A percentile compares a stretch with the other conserved stretches of the same genome.
Evolutionary conservation across 2,888 invertebrate species (phyloP).

Genomic region (Bellardia pandia): DNA sequence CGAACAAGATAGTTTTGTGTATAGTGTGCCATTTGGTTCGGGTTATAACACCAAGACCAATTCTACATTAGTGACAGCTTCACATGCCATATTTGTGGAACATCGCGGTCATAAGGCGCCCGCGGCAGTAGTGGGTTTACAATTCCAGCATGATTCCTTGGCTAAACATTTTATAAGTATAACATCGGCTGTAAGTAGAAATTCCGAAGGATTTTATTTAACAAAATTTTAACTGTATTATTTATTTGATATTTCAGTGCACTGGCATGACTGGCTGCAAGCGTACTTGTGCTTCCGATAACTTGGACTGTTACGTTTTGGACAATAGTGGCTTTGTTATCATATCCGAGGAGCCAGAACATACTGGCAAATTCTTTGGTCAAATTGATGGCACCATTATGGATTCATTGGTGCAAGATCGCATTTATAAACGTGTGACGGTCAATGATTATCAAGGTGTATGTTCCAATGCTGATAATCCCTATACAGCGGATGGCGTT

Average conservation of each 20-base stretch:
- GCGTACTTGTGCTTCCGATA: constrained; percentile 93
- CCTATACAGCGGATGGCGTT: constrained; percentile 83
- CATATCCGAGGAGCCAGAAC: constrained; percentile 92
- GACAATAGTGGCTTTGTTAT: constrained; percentile 98
- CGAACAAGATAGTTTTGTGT: constrained; percentile 95
- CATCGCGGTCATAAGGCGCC: constrained; percentile 93
- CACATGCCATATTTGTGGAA: constrained; percentile 95
- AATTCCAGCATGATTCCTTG: constrained; percentile 93
- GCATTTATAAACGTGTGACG: constrained; percentile 94
- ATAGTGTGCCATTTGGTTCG: constrained; percentile 87
- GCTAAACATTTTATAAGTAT: constrained; percentile 94
- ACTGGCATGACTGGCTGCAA: constrained; percentile 89
- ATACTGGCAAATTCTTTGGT: constrained; percentile 96
- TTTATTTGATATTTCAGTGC: constrained; percentile 84
- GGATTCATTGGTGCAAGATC: constrained; percentile 95
- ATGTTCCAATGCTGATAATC: constrained; percentile 89
- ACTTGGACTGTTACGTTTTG: constrained; percentile 95
- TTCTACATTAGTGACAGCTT: constrained; percentile 92
- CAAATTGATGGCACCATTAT: constrained; percentile 97
- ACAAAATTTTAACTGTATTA: not conserved
- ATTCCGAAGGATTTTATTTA: not conserved
- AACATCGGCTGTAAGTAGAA: constrained; percentile 90
- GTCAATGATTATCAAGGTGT: constrained; percentile 96
- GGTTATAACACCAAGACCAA: constrained; percentile 84
- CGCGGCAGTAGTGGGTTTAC: constrained; percentile 95